Base-by-base conservation (phyloP, 2,888 invertebrate genomes). In the Rhimphoctona megacephalus region DNA sequence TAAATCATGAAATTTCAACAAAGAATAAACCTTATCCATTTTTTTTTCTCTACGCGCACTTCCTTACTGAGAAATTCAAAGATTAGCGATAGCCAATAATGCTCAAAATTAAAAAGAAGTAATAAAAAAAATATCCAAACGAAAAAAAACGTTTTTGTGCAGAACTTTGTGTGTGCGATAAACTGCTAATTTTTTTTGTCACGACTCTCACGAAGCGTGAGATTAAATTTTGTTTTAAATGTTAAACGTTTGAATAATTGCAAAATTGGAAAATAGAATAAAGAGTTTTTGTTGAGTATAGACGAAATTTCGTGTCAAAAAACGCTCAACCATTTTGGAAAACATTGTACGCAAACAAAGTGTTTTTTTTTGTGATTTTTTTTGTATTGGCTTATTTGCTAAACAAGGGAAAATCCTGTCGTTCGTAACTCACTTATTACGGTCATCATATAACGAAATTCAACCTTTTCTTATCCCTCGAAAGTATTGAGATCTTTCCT, bases 381-480 rank as follows among this genome's bases (percentile, higher is more conserved):
- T n/a, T n/a, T 39, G 36, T n/a, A 9, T 67, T 22, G 25, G 25
- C 11, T 43, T 64, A 33, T 46, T 30, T 30, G 19, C n/a, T 0
- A 30, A 22, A 61, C 49, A n/a, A 30, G 36, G 43, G 43, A 61
- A 61, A 46, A 14, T 25, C 46, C 30, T 5, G 25, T 46, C 19
- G 43, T 46, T 64, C 14, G 30, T 64, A 19, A 74, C 30, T 57
- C 57, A 17, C 25, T 57, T 39, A 39, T 39, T 74, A 14, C 25
- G 57, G 0, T 57, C 11, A 17, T 74, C 61, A 19, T 39, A 17
- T 25, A 61, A 64, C 30, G 46, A 76, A 39, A 64, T 43, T 64
- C 46, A n/a, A 64, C 30, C 66, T 77, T 77, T 77, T 77, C 52
- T 66, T 77, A 33, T 43, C 43, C n/a, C 36, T 36, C 66, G 2